Evolutionary conservation across 1,140 invertebrate genomes (phyloP).

Genomic region (Papilio polyxenes): DNA sequence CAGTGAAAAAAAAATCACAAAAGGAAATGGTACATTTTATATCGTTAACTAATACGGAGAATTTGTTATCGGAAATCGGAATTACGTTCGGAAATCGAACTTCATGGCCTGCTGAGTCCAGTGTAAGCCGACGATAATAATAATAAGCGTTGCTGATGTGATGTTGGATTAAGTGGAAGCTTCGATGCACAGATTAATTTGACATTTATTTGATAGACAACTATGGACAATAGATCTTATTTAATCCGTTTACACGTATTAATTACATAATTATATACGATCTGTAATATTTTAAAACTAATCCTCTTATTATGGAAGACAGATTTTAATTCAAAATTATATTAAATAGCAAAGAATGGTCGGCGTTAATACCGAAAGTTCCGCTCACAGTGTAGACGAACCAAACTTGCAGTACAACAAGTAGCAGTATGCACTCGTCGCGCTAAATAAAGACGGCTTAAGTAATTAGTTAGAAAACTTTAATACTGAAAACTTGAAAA

Average conservation of each 20-base stretch:
- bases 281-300: too few species aligned
- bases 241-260: background rate
- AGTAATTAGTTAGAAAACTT: conserved; percentile 1
- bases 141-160: background rate
- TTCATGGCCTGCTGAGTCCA: background rate
- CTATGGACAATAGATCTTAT: background rate
- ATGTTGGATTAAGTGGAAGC: background rate
- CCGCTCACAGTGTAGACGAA: background rate
- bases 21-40: too few species aligned
- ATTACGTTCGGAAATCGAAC: background rate
- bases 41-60: background rate
- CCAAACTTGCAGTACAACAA: background rate
- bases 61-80: background rate
- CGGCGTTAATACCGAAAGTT: background rate
- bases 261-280: too few species aligned
- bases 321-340: too few species aligned
- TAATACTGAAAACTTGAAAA: background rate
- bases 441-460: background rate
- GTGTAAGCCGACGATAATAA: background rate
- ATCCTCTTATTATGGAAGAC: too few species aligned
- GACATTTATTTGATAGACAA: conserved; percentile 2
- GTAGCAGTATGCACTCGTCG: background rate
- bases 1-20: too few species aligned
- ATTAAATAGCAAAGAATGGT: too few species aligned
- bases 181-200: background rate